phyloP scores from a whole-genome alignment of 2,888 invertebrate species.

The Tinea trinotella region DNA sequence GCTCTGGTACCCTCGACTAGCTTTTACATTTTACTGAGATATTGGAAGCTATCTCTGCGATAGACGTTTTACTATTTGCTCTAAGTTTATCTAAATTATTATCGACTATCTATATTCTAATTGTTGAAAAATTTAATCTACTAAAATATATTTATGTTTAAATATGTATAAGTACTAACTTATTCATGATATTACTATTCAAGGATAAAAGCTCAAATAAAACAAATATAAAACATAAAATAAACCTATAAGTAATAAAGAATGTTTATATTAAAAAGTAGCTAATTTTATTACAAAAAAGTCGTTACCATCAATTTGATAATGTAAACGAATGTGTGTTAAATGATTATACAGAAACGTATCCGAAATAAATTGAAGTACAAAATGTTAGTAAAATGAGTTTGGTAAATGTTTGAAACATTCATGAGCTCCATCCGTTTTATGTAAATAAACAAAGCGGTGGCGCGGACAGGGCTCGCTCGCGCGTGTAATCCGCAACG shows the following conservation, averaged over 20 bases:
- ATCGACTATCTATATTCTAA: neutral
- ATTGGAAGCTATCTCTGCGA: constrained; percentile 5
- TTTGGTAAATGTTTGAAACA: constrained; percentile 23
- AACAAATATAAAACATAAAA: no score
- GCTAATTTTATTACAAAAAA: neutral
- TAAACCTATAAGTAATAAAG: no score
- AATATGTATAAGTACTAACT: no score
- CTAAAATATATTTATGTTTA: no score
- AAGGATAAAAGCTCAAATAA: no score
- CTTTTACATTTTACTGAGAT: constrained; percentile 4
- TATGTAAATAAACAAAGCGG: constrained; percentile 16
- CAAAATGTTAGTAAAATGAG: constrained; percentile 15
- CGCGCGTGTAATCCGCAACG: constrained; percentile 19
- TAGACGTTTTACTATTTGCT: neutral
- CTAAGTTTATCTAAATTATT: neutral
- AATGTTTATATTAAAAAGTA: neutral
- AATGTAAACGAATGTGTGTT: neutral
- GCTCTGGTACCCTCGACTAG: neutral
- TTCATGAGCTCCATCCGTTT: constrained; percentile 17
- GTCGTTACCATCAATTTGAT: neutral
- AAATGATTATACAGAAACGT: constrained; percentile 4
- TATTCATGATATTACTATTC: no score
- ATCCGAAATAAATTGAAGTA: constrained; percentile 12
- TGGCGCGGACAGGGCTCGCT: constrained; percentile 17
- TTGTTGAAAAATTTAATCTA: no score